Percentiles rank a stretch among this genome's conserved stretches.
phyloP scores from a whole-genome alignment of 2,888 invertebrate species.

The Oxycera nigricornis region DNA sequence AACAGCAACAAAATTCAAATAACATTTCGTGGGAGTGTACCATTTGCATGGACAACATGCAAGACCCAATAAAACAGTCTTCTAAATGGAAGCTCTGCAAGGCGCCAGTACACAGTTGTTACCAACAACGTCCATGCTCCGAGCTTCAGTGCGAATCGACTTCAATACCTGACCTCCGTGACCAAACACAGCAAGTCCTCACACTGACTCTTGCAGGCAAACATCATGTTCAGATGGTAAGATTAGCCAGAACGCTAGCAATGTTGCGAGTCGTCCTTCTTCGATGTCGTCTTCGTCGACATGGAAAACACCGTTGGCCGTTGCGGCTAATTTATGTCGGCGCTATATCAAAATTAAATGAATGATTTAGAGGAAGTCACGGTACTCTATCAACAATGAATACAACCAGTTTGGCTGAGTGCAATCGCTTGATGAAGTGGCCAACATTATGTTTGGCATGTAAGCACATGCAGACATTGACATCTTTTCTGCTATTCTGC shows the following conservation, averaged over 20 bases:
- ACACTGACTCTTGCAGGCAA: background rate
- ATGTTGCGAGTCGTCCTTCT: slow-evolving; percentile 1
- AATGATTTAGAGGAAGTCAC: slow-evolving; percentile 31
- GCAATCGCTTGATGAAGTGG: background rate
- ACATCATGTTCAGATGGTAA: background rate
- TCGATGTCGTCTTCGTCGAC: background rate
- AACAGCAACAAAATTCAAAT: too few species aligned
- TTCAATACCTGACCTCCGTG: background rate
- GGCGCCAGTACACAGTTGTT: background rate
- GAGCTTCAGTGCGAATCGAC: background rate
- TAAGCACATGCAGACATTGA: slow-evolving; percentile 8
- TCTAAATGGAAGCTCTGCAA: background rate
- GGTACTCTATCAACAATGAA: slow-evolving; percentile 7
- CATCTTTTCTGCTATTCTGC: too few species aligned
- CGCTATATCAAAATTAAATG: slow-evolving; percentile 3
- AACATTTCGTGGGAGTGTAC: background rate
- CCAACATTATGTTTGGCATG: background rate
- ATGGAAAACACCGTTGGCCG: background rate
- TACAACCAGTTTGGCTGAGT: background rate
- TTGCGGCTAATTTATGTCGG: slow-evolving; percentile 24
- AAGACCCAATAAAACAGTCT: background rate
- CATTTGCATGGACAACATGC: background rate
- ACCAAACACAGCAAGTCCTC: background rate
- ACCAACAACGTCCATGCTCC: background rate
- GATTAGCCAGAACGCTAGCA: slow-evolving; percentile 23